Conservation (phyloP, 2,797 vertebrate species). For the Lithobates pipiens region DNA sequence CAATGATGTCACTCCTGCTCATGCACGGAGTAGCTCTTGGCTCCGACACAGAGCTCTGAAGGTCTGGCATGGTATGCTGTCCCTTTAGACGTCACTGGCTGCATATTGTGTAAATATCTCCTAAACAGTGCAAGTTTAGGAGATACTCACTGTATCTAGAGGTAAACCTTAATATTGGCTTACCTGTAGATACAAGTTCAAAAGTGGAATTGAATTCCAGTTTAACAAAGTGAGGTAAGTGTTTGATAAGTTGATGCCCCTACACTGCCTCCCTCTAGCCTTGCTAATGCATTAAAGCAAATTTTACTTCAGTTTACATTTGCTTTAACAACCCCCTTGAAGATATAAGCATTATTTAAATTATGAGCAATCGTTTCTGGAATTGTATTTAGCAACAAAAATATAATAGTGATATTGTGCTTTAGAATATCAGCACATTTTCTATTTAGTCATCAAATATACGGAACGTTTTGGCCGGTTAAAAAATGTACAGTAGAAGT, state of each 20-base stretch:
- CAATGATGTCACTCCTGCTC: no score
- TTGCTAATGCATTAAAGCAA: neutral
- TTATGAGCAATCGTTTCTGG: neutral
- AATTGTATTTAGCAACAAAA: neutral
- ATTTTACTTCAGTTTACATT: neutral
- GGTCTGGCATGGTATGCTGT: no score
- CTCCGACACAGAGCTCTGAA: no score
- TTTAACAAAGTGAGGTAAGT: no score
- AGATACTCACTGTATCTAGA: no score
- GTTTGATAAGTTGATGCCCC: neutral
- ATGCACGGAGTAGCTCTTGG: no score
- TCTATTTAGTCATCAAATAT: neutral
- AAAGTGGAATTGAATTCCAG: no score
- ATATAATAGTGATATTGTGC: neutral
- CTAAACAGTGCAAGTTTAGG: no score
- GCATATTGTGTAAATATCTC: no score
- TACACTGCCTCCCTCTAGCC: neutral
- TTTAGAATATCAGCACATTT: neutral
- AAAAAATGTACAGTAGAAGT: conserved; percentile 31
- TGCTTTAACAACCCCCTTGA: neutral
- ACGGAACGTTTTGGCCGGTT: neutral
- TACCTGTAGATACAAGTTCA: no score
- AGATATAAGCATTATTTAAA: neutral
- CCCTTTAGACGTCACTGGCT: no score
- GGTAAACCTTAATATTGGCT: no score